phyloP scores from a whole-genome alignment of 2,797 vertebrate genomes.

The Euthynnus affinis region DNA sequence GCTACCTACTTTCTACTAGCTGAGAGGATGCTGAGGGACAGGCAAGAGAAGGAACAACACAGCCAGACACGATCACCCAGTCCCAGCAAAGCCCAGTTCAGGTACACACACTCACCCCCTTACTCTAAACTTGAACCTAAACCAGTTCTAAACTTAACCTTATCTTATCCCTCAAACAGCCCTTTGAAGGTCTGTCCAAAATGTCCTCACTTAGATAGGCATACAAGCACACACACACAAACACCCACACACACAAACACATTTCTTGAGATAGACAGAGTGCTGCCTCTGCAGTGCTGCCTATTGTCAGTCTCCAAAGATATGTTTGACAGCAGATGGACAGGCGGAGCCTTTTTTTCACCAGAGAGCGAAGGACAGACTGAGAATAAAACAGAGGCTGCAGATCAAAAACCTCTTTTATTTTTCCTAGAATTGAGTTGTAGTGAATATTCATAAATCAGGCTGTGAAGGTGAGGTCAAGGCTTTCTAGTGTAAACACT shows the following conservation, averaged over 20 bases:
- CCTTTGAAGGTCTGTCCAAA: not conserved
- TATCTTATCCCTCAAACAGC: not conserved
- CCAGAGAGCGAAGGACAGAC: constrained; percentile 34
- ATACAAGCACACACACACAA: constrained; percentile 5
- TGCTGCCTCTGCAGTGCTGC: constrained; percentile 51
- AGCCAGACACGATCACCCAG: constrained; percentile 89
- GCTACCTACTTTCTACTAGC: constrained; percentile 96
- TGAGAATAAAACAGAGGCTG: constrained; percentile 43
- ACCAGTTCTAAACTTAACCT: not conserved
- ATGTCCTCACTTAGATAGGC: not conserved
- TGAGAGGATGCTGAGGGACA: constrained; percentile 94
- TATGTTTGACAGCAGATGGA: constrained; percentile 56
- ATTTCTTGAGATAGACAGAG: constrained; percentile 39
- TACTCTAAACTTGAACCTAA: not conserved
- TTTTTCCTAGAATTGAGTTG: not conserved
- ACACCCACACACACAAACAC: constrained; percentile 10
- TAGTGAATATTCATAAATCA: not conserved
- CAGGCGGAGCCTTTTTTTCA: constrained; percentile 11
- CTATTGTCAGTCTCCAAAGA: constrained; percentile 45
- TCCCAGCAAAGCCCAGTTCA: constrained; percentile 97
- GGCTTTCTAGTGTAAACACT: not conserved
- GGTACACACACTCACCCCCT: constrained; percentile 78
- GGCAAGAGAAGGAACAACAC: constrained; percentile 94
- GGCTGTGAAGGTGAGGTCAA: not conserved
- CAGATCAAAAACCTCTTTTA: constrained; percentile 20